Percentiles rank a stretch among this genome's conserved stretches.
phyloP scores from a whole-genome alignment of 1,140 invertebrate species.

The Apolygus lucorum region DNA sequence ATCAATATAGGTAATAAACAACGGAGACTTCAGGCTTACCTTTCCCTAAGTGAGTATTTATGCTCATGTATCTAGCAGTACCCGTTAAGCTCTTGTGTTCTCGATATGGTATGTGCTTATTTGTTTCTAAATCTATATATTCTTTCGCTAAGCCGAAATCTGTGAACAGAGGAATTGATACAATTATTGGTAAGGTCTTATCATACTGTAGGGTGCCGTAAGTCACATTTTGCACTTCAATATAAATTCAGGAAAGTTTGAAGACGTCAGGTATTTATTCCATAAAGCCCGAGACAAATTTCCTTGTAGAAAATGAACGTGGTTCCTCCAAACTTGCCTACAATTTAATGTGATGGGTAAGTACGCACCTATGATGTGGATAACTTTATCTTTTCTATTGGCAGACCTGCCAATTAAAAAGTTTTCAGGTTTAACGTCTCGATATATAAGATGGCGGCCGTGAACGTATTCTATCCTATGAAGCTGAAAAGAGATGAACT shows the following conservation, averaged over 20 bases:
- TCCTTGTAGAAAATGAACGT: too few species aligned
- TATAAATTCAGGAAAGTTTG: too few species aligned
- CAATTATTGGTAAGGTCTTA: too few species aligned
- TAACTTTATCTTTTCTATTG: constrained; percentile 96
- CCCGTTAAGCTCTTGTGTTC: constrained; percentile 98
- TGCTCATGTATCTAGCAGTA: constrained; percentile 99
- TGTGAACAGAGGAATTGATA: constrained; percentile 21
- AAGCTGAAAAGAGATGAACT: constrained; percentile 57
- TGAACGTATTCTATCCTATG: constrained; percentile 99
- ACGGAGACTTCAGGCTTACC: too few species aligned
- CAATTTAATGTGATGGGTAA: too few species aligned
- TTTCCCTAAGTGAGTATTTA: constrained; percentile 99
- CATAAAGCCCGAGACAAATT: too few species aligned
- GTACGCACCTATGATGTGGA: constrained; percentile 89
- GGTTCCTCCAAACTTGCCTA: too few species aligned
- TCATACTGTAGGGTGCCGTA: too few species aligned
- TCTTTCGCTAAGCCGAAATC: constrained; percentile 95
- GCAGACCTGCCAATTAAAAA: constrained; percentile 98
- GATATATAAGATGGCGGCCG: constrained; percentile 97
- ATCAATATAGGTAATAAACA: too few species aligned
- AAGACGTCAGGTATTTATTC: too few species aligned
- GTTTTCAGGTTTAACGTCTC: constrained; percentile 99
- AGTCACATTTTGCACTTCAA: too few species aligned
- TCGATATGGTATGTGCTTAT: constrained; percentile 99
- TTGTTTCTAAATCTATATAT: constrained; percentile 99